These are phyloP conservation scores for Chionoecetes opilio DNA, from an alignment of 1,140 invertebrate genomes.

Conservation along the genomic window DNA sequence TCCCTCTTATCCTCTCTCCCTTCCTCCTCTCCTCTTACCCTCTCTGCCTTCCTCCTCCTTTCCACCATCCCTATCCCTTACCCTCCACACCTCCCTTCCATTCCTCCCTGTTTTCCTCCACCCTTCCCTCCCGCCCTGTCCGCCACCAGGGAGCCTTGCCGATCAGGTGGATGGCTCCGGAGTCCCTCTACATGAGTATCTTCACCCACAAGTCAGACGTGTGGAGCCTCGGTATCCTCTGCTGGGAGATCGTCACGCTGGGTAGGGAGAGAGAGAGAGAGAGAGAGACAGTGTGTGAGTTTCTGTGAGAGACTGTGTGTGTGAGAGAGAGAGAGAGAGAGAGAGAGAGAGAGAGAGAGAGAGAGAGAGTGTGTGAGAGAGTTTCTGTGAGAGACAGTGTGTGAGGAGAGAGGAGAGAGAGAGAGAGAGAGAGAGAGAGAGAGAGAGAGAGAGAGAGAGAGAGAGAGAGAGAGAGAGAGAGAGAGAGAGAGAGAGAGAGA, in stretches of 20 bases:
- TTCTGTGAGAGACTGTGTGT: too few relatives aligned
- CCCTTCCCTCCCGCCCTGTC: not conserved
- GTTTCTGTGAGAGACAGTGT: too few relatives aligned
- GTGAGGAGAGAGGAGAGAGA: too few relatives aligned
- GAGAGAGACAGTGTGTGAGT: too few relatives aligned
- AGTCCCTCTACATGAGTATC: constrained; percentile 90
- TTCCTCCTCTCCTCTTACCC: not conserved
- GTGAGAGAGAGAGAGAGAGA: too few relatives aligned
- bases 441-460: too few relatives aligned
- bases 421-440: too few relatives aligned
- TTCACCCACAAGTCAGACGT: constrained; percentile 94
- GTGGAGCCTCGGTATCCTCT: constrained; percentile 93
- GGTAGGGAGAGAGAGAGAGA: constrained; percentile 82
- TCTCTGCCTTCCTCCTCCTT: not conserved
- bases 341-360: constrained; percentile 51
- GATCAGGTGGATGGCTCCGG: constrained; percentile 95
- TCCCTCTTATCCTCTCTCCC: not conserved
- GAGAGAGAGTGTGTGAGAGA: too few relatives aligned
- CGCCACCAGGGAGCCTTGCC: constrained; percentile 84
- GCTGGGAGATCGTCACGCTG: constrained; percentile 94
- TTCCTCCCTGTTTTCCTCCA: not conserved
- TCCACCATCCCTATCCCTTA: not conserved
- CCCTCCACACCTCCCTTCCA: not conserved
- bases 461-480: too few relatives aligned
- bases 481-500: too few relatives aligned